phyloP scores from a whole-genome alignment of 2,113 vertebrate species.

The Toxostoma redivivum region DNA sequence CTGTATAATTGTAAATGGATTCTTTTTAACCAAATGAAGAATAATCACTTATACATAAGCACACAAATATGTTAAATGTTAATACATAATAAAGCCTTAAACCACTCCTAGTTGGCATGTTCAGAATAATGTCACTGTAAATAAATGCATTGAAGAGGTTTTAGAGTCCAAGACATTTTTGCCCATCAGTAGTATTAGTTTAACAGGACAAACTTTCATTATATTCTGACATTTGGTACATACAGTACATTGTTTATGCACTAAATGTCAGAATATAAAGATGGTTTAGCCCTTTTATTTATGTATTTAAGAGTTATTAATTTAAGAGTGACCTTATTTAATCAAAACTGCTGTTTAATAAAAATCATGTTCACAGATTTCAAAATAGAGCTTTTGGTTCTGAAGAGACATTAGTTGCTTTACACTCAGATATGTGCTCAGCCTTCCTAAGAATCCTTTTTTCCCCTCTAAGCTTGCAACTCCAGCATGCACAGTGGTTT shows the following conservation, averaged over 20 bases:
- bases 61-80: conserved; percentile 45
- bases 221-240: background rate
- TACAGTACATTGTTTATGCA: background rate
- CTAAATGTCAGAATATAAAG: conserved; percentile 40
- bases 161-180: conserved; percentile 35
- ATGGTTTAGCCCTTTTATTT: conserved; percentile 36
- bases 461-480: conserved; percentile 59
- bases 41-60: conserved; percentile 44
- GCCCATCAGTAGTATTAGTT: conserved; percentile 17
- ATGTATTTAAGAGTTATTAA: conserved; percentile 53
- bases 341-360: conserved; percentile 65
- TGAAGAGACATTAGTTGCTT: conserved; percentile 47
- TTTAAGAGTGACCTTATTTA: conserved; percentile 63
- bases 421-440: conserved; percentile 61
- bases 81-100: conserved; percentile 43
- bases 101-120: conserved; percentile 10
- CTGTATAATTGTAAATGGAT: conserved; percentile 64
- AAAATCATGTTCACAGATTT: conserved; percentile 40
- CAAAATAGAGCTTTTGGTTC: conserved; percentile 45
- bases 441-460: conserved; percentile 65
- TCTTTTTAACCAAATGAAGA: conserved; percentile 67
- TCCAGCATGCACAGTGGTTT: conserved; percentile 69
- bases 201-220: conserved; percentile 18
- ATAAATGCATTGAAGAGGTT: conserved; percentile 22
- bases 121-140: conserved; percentile 41